These are phyloP conservation scores for Protobothrops flavoviridis DNA, from an alignment of 2,113 vertebrate genomes.

Conservation along the genomic window DNA sequence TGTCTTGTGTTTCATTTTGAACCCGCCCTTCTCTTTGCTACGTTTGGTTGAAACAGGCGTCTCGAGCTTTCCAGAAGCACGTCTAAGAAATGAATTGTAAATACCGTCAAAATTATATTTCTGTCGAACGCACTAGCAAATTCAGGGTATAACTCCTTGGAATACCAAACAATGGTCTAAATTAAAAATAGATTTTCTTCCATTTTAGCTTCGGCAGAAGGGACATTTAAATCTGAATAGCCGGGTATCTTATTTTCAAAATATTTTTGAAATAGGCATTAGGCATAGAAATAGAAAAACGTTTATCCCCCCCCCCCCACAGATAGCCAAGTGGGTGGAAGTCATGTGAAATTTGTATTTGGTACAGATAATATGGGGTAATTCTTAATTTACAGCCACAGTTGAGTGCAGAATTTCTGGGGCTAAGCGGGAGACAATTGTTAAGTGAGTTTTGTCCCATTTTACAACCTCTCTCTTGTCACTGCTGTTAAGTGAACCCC, in stretches of 20 bases:
- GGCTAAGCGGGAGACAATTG: too few relatives aligned
- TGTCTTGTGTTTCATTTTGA: slow-evolving; percentile 54
- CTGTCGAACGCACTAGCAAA: slow-evolving; percentile 57
- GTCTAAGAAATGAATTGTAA: slow-evolving; percentile 65
- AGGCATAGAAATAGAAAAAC: not conserved
- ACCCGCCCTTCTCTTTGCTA: slow-evolving; percentile 44
- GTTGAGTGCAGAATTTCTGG: too few relatives aligned
- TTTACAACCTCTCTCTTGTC: too few relatives aligned
- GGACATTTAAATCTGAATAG: slow-evolving; percentile 72
- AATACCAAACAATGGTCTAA: slow-evolving; percentile 74
- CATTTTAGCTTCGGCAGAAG: slow-evolving; percentile 56
- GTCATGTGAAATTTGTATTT: not conserved
- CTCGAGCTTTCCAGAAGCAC: slow-evolving; percentile 57
- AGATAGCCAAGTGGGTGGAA: not conserved
- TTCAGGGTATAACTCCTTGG: slow-evolving; percentile 67
- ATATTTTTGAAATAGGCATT: slow-evolving; percentile 20
- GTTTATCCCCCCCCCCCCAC: too few relatives aligned
- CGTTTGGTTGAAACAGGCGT: slow-evolving; percentile 61
- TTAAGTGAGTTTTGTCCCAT: too few relatives aligned
- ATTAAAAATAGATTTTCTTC: slow-evolving; percentile 72
- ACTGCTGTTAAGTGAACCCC: too few relatives aligned
- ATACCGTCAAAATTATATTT: slow-evolving; percentile 64
- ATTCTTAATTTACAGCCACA: too few relatives aligned
- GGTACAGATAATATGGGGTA: not conserved
- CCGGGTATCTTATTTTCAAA: slow-evolving; percentile 53